phyloP scores from a whole-genome alignment of 2,113 vertebrate species.

The Psettodes erumei region DNA sequence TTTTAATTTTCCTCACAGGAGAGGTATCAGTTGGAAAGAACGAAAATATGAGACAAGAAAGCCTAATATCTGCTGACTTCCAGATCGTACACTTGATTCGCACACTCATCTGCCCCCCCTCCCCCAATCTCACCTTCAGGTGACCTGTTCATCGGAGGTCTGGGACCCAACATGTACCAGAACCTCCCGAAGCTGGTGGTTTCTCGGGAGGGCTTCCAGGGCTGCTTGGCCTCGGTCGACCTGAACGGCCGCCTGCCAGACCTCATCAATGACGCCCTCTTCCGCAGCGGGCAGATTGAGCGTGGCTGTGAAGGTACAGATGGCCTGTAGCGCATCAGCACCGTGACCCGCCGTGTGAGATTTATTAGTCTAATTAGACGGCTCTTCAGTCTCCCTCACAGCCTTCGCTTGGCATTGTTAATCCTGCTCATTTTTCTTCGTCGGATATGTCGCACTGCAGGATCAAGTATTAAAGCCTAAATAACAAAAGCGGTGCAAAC shows the following conservation, averaged over 20 bases:
- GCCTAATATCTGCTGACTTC: neutral
- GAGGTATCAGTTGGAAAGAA: no score
- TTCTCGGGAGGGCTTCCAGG: constrained; percentile 96
- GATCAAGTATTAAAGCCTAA: constrained; percentile 3
- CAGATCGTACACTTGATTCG: neutral
- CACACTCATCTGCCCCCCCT: neutral
- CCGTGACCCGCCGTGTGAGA: constrained; percentile 46
- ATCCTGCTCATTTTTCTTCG: constrained; percentile 26
- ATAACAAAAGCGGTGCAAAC: neutral
- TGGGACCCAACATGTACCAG: constrained; percentile 96
- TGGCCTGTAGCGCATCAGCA: constrained; percentile 17
- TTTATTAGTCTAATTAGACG: constrained; percentile 61
- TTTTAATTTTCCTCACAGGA: neutral
- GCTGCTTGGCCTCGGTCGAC: constrained; percentile 95
- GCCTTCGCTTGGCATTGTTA: constrained; percentile 28
- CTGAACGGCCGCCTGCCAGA: constrained; percentile 96
- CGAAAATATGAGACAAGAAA: neutral
- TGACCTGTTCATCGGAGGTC: constrained; percentile 94
- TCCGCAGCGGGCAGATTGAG: constrained; percentile 95
- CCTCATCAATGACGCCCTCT: constrained; percentile 94
- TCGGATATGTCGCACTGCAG: constrained; percentile 38
- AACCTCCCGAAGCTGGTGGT: constrained; percentile 97
- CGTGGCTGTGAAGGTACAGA: constrained; percentile 96
- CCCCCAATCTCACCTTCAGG: constrained; percentile 75
- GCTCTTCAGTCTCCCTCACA: constrained; percentile 35